Base-by-base conservation (phyloP, 2,113 vertebrate species). In the Cercopithecus mona region DNA sequence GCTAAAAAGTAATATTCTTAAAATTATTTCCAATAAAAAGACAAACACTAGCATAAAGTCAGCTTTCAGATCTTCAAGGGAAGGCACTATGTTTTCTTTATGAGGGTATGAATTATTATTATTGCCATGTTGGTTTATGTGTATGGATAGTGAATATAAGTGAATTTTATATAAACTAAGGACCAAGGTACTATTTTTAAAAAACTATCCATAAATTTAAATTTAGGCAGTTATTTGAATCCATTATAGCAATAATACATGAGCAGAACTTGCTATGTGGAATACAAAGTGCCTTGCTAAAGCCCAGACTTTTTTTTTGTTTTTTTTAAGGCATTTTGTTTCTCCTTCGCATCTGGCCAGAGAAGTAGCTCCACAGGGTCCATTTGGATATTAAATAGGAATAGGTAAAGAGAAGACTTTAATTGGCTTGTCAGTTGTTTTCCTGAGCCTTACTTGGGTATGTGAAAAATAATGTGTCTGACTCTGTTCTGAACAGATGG, bases 1-100 rank as follows among this genome's bases (percentile, higher is more conserved):
- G 66, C 83, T 86, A 52, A 82, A 97, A 95, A 95, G 87, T 97
- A 95, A 96, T 95, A 96, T 68, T 97, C 43, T 94, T 92, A 61
- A 97, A 95, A 96, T 55, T 97, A 96, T 96, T 96, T 95, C 75
- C 83, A 94, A 97, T 93, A 96, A 96, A 97, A 97, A 97, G 78
- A 84, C 57, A 98, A 97, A 95, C 45, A 90, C 38, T 92, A 92
- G 52, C 82, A 95, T 96, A 87, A 96, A 80, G 80, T 64, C 48
- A 84, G 80, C 45, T 96, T 96, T 94, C 92, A 97, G 61, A 87
- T 92, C 30, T 93, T 78, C 79, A 97, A 95, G 5, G 80, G 27
- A 93, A 96, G 57, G 18, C 35, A 92, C 66, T 89, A 82, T 9
- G 5, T 92, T 96, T 93, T 84, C 57, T 97, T 94, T 96, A 93